Base-by-base conservation (phyloP, 2,797 vertebrate genomes). In the Spondyliosoma cantharus region DNA sequence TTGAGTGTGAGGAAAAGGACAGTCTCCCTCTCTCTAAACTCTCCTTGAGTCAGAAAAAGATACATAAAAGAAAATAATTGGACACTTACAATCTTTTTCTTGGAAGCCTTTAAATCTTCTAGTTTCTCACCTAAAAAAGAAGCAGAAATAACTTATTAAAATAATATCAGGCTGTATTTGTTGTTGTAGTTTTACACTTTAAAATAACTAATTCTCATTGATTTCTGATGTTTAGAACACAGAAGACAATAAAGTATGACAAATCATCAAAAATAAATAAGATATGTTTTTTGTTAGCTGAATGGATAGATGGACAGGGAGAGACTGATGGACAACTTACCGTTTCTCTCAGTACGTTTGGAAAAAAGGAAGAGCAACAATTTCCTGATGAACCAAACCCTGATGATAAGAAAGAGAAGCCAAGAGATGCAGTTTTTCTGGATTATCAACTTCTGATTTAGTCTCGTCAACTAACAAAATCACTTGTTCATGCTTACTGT, bases 71-170 rank as follows among this genome's bases (percentile, higher is more conserved):
- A 61, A 64, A 80, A 27, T 5, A 27, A 42, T 2, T 16, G 2
- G 20, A 82, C 82, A 97, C 98, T 98, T 95, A 99, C 98, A 80
- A 97, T 97, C 95, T 98, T 99, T 90, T 96, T 98, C 93, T 97
- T 98, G 80, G 96, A 86, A 59, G 88, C 90, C 85, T 98, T 98
- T 86, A 97, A 93, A 70, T 98, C 97, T 90, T 98, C 97, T 71
- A 99, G 90, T 0, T 96, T 97, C 87, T 98, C 97, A 95, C 95
- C 97, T 99, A 86, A 66, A 89, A n/a, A 29, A 84, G 43, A 45
- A 74, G 13, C 16, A 66, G 0, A 11, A 57, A 57, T n/a, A 57
- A 57, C 2, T 11, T 37, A 37, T 58, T 62, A 27, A 1, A 20
- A 45, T 53, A 64, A 19, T 19, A 24, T 43, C 3, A 22, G 25